Percentiles rank a stretch among this genome's conserved stretches.
phyloP scores from a whole-genome alignment of 2,797 vertebrate genomes.

The Sebastes melanostomus region DNA sequence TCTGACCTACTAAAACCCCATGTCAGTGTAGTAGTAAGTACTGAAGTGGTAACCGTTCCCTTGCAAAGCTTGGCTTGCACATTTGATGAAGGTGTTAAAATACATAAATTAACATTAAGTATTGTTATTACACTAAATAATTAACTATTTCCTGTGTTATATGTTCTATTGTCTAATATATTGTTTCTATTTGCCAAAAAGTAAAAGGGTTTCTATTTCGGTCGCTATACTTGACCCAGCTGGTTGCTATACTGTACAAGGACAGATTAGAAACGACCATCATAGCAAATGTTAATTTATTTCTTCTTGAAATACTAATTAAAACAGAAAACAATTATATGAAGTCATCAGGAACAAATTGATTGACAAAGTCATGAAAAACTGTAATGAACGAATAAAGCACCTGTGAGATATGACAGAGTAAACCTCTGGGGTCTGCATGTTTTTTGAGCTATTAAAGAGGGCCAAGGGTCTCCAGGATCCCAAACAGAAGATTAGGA shows the following conservation, averaged over 20 bases:
- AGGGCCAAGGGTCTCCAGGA: background rate
- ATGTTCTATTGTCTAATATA: background rate
- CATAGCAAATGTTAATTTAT: no score
- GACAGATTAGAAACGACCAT: no score
- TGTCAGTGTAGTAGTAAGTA: background rate
- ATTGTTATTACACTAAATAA: background rate
- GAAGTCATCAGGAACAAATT: no score
- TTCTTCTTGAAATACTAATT: no score
- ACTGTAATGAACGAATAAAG: no score
- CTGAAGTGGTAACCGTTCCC: background rate
- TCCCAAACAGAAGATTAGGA: background rate
- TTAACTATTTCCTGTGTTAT: background rate
- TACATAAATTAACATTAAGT: background rate
- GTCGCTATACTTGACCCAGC: no score
- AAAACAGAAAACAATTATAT: no score
- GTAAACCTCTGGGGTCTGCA: no score
- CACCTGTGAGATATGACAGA: no score
- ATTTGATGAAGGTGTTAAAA: background rate
- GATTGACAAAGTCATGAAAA: no score
- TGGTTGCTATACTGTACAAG: no score
- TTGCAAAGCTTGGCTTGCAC: background rate
- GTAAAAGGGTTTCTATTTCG: no score
- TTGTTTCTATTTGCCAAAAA: background rate
- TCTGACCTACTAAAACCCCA: background rate
- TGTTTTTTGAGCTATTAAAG: background rate